Evolutionary conservation across 2,113 vertebrate genomes (phyloP).

Genomic region (Scartelaos histophorus): DNA sequence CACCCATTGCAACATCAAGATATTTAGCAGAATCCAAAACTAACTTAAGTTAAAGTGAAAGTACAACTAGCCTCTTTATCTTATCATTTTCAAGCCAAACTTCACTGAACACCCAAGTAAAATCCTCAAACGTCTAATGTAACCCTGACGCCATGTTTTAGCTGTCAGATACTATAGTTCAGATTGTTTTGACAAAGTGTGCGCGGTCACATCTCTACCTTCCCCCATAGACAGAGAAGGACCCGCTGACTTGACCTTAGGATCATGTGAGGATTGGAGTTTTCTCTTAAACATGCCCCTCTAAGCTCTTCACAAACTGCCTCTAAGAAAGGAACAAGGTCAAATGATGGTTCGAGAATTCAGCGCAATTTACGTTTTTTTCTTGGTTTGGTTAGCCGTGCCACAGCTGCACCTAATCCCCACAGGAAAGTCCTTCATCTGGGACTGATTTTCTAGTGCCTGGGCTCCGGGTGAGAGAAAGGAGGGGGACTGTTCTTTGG

Average conservation of each 20-base stretch:
- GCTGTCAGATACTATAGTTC: conserved; percentile 51
- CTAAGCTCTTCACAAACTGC: conserved; percentile 29
- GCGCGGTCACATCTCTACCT: conserved; percentile 62
- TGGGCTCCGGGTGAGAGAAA: conserved; percentile 33
- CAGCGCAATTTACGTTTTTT: conserved; percentile 21
- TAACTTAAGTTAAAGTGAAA: background rate
- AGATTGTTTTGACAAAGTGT: conserved; percentile 60
- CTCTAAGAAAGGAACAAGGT: conserved; percentile 37
- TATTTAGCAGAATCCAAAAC: no score
- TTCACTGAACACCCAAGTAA: conserved; percentile 46
- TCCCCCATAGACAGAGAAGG: conserved; percentile 40
- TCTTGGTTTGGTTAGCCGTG: conserved; percentile 53
- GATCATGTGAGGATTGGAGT: conserved; percentile 34
- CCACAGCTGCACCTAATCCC: conserved; percentile 75
- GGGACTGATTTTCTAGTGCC: conserved; percentile 70
- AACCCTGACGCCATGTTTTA: conserved; percentile 60
- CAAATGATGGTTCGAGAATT: conserved; percentile 53
- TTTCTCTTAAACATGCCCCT: conserved; percentile 23
- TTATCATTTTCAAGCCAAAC: conserved; percentile 45
- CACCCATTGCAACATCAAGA: no score
- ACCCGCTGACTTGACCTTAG: conserved; percentile 31
- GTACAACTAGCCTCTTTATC: conserved; percentile 16
- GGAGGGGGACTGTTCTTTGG: conserved; percentile 53
- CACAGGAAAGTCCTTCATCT: conserved; percentile 72
- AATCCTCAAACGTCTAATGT: conserved; percentile 71